Conservation (phyloP, 1,140 invertebrate genomes). For the Cherax destructor region DNA sequence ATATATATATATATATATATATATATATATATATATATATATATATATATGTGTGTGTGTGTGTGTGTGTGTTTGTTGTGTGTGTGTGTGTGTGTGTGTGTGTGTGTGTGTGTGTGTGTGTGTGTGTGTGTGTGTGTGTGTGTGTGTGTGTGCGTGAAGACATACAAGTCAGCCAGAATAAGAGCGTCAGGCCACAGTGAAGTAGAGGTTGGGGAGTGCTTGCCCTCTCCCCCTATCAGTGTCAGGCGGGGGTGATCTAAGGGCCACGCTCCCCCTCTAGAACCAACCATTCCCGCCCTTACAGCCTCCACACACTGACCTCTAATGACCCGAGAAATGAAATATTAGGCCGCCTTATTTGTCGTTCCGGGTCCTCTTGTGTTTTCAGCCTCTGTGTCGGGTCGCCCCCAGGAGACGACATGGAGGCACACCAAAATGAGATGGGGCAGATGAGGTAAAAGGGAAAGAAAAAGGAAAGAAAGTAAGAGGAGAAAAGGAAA, state of each 20-base stretch:
- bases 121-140: too few species aligned
- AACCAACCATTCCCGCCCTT: conserved; percentile 25
- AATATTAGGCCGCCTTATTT: conserved; percentile 53
- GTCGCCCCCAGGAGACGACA: neutral
- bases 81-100: too few species aligned
- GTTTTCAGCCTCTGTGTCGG: conserved; percentile 17
- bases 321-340: conserved; percentile 47
- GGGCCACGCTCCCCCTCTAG: conserved; percentile 17
- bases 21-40: too few species aligned
- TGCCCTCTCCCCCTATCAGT: conserved; percentile 30
- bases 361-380: conserved; percentile 11
- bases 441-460: neutral
- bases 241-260: conserved; percentile 26
- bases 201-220: neutral
- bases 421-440: neutral
- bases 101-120: too few species aligned
- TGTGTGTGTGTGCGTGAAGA: neutral
- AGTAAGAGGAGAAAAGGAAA: neutral
- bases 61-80: too few species aligned
- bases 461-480: neutral
- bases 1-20: too few species aligned
- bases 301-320: conserved; percentile 18
- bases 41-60: too few species aligned
- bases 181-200: neutral
- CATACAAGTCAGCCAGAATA: neutral